phyloP scores from a whole-genome alignment of 2,797 vertebrate genomes.

The Argyrosomus regius region DNA sequence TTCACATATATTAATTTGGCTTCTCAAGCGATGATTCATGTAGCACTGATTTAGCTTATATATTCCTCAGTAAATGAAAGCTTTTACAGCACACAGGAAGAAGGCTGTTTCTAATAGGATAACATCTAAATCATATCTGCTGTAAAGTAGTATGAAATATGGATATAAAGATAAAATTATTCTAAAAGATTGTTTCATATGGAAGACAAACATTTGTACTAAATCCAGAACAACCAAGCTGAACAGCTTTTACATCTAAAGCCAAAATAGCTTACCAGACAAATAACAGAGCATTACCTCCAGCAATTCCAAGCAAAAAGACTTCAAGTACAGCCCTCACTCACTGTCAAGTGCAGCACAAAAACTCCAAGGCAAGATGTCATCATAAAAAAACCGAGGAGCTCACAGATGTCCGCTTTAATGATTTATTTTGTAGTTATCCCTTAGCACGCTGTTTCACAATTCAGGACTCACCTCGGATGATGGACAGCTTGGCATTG shows the following conservation, averaged over 20 bases:
- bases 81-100: background rate
- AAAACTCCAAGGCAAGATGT: conserved; percentile 36
- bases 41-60: background rate
- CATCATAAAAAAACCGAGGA: conserved; percentile 46
- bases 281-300: background rate
- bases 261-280: background rate
- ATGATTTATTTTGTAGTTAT: conserved; percentile 53
- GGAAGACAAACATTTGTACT: background rate
- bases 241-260: background rate
- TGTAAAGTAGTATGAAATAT: background rate
- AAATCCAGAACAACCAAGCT: background rate
- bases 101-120: background rate
- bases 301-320: conserved; percentile 13
- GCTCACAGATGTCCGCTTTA: conserved; percentile 38
- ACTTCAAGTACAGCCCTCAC: conserved; percentile 23
- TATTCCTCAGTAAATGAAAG: background rate
- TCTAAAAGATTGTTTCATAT: background rate
- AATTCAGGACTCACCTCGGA: conserved; percentile 89
- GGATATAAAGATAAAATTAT: background rate
- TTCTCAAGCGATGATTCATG: background rate
- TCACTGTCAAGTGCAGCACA: conserved; percentile 20
- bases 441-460: conserved; percentile 47
- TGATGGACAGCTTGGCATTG: conserved; percentile 96
- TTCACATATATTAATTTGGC: conserved; percentile 15
- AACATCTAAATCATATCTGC: background rate